Evolutionary conservation across 1,140 invertebrate genomes (phyloP).

Genomic region (Tribolium castaneum): DNA sequence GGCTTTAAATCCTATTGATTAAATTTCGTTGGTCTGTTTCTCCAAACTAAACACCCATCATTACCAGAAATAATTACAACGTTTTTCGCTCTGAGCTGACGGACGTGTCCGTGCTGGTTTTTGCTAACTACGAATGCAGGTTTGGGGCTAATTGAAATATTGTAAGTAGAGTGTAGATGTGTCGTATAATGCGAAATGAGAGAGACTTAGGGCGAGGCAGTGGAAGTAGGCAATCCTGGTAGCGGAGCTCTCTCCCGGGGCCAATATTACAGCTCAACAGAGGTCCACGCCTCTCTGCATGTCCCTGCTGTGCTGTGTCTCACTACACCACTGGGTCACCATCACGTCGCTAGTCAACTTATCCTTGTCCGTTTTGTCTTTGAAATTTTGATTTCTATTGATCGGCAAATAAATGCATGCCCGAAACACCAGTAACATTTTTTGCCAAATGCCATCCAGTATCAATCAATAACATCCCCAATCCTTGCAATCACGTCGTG

Average conservation of each 20-base stretch:
- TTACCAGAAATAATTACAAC: background rate
- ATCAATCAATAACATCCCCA: constrained; percentile 22
- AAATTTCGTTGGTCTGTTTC: constrained; percentile 7
- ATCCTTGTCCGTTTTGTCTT: constrained; percentile 26
- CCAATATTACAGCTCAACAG: constrained; percentile 43
- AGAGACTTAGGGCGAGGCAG: constrained; percentile 39
- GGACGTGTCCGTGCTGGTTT: background rate
- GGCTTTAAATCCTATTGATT: constrained; percentile 34
- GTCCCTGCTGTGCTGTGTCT: constrained; percentile 35
- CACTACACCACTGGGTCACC: constrained; percentile 38
- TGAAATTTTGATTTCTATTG: constrained; percentile 32
- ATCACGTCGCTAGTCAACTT: constrained; percentile 29
- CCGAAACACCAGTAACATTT: background rate
- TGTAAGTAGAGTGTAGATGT: constrained; percentile 33
- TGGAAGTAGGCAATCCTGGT: constrained; percentile 41
- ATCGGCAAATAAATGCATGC: background rate
- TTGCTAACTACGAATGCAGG: background rate
- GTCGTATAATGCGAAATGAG: constrained; percentile 37
- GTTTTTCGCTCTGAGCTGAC: background rate
- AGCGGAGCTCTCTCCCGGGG: constrained; percentile 42
- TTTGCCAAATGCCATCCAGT: background rate
- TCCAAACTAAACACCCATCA: background rate
- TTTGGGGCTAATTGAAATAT: constrained; percentile 33
- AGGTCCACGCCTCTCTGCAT: constrained; percentile 43
- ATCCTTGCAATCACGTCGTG: constrained; percentile 9